Percentiles rank a stretch among this genome's conserved stretches.
These are phyloP conservation scores for Triplophysa tibetana DNA, from an alignment of 2,113 vertebrate genomes.

Conservation along the genomic window DNA sequence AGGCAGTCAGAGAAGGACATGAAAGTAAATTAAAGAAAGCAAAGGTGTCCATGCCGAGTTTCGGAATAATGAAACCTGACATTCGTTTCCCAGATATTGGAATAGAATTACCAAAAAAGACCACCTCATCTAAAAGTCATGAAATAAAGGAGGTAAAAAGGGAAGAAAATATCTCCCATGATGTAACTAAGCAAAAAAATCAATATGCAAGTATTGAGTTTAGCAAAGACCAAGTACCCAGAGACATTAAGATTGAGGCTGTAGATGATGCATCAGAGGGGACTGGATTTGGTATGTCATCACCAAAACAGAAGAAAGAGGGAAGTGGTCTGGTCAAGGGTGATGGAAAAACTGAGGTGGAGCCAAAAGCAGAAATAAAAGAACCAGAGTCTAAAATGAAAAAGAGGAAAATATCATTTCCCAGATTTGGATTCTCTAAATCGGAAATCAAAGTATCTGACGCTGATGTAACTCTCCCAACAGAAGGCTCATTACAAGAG, in stretches of 20 bases:
- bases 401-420: slow-evolving; percentile 60
- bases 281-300: slow-evolving; percentile 50
- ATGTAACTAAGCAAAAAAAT: not conserved
- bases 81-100: slow-evolving; percentile 61
- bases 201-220: slow-evolving; percentile 12
- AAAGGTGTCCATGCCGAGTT: slow-evolving; percentile 56
- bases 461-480: slow-evolving; percentile 37
- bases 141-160: not conserved
- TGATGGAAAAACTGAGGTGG: slow-evolving; percentile 40
- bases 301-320: slow-evolving; percentile 6
- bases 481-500: slow-evolving; percentile 44
- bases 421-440: slow-evolving; percentile 67
- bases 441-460: slow-evolving; percentile 53
- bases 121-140: slow-evolving; percentile 37
- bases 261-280: slow-evolving; percentile 41
- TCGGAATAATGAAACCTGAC: slow-evolving; percentile 62
- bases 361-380: slow-evolving; percentile 36
- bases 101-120: slow-evolving; percentile 59
- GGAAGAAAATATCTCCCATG: not conserved
- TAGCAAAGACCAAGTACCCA: not conserved
- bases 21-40: slow-evolving; percentile 61
- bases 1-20: slow-evolving; percentile 43
- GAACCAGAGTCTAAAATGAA: slow-evolving; percentile 56
- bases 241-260: slow-evolving; percentile 5
- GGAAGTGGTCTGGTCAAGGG: slow-evolving; percentile 21